Evolutionary conservation across 2,113 vertebrate genomes (phyloP), one percentile per base, ranked within the genome.

Genomic region (Rhinoptilus africanus): DNA sequence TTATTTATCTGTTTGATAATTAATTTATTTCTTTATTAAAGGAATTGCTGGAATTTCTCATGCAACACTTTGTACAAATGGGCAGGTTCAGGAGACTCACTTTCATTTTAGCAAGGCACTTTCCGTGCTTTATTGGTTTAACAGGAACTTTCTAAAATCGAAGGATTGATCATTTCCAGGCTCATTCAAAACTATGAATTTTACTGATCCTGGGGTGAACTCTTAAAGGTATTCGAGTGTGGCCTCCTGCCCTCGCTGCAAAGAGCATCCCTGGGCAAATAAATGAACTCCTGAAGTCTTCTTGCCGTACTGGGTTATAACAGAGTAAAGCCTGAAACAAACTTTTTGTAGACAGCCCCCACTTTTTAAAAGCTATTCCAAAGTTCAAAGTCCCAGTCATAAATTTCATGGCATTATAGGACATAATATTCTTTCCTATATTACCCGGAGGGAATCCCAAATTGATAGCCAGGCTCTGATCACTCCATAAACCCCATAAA

Each of bases 51-150:
- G 37, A n/a, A 51, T 84, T 54, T 78, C 43, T 87, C 24, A 11
- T 0, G 1, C 34, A 66, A 30, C 2, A 1, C 4, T 2, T 37
- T 7, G 13, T 50, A 22, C 34, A 35, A 60, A 48, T 4, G 5
- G 48, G 10, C 32, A 43, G 14, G 5, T 71, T 81, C 47, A 24
- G 84, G 43, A 74, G 20, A 23, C 51, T 37, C 24, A 21, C 3
- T 0, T 57, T 21, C 12, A 6, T 37, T 51, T 75, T 34, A 37
- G 23, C 47, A 81, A 43, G 26, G 12, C 18, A 4, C 16, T 74
- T 80, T 54, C 43, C 35, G 8, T 41, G 28, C 60, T 80, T 16
- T 45, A 8, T 51, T 83, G 47, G 74, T 94, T 92, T 34, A 43
- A 26, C 7, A 28, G 26, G 24, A 88, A 30, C 34, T 45, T 34